Conservation (phyloP, 2,113 vertebrate genomes). For the Nibea coibor region DNA sequence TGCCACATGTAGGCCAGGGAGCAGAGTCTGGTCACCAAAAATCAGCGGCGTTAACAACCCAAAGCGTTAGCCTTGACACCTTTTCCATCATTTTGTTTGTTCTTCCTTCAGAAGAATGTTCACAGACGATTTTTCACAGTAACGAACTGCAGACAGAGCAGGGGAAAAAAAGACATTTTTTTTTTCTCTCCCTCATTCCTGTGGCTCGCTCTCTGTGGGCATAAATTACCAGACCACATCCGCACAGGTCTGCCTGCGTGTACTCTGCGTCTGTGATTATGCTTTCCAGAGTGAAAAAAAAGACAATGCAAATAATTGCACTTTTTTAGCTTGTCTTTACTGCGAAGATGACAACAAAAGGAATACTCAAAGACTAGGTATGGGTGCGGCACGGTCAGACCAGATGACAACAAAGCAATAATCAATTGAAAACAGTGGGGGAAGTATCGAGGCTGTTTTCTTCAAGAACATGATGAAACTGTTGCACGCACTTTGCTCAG, state of each 20-base stretch:
- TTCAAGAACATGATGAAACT: constrained; percentile 29
- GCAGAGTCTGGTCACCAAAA: constrained; percentile 65
- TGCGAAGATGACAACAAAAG: not conserved
- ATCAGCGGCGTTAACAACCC: constrained; percentile 64
- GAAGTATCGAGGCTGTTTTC: constrained; percentile 2
- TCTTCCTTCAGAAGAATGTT: constrained; percentile 62
- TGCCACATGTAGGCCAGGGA: constrained; percentile 67
- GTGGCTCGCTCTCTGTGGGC: constrained; percentile 39
- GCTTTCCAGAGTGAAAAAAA: constrained; percentile 5
- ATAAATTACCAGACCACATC: constrained; percentile 57
- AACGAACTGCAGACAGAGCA: constrained; percentile 9
- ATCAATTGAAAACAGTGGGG: not conserved
- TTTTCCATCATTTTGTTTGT: constrained; percentile 71
- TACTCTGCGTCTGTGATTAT: constrained; percentile 17
- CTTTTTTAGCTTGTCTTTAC: not conserved
- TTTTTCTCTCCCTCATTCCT: constrained; percentile 18
- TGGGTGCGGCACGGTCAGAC: constrained; percentile 2
- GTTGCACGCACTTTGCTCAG: not conserved
- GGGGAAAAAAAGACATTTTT: too few species aligned
- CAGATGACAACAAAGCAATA: constrained; percentile 29
- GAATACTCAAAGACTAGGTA: constrained; percentile 20
- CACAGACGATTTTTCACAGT: constrained; percentile 63
- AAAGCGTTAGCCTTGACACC: constrained; percentile 60
- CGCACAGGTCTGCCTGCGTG: constrained; percentile 13
- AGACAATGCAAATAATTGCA: constrained; percentile 8